Percentiles rank a stretch among this genome's conserved stretches.
Conservation (phyloP, 2,888 invertebrate species). For the Pseudanteris insignis region DNA sequence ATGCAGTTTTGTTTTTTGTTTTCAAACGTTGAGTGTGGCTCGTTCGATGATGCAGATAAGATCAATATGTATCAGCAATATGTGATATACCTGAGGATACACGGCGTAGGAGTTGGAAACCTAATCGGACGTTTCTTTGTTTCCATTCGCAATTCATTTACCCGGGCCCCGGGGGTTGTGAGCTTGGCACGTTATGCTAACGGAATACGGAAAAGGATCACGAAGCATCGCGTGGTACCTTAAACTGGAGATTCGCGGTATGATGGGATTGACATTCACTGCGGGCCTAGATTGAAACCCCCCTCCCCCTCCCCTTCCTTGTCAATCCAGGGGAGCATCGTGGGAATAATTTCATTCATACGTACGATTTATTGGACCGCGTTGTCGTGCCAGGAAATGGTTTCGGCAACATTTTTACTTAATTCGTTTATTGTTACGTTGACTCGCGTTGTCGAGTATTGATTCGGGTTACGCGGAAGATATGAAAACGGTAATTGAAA, state of each 20-base stretch:
- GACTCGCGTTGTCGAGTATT: no score
- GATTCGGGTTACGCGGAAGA: no score
- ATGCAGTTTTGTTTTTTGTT: not conserved
- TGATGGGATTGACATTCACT: slow-evolving; percentile 45
- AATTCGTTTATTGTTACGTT: no score
- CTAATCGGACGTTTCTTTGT: slow-evolving; percentile 44
- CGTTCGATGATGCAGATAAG: slow-evolving; percentile 3
- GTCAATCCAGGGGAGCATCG: no score
- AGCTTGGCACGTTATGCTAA: slow-evolving; percentile 34
- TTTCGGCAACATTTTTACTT: no score
- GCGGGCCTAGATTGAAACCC: slow-evolving; percentile 52
- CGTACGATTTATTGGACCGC: no score
- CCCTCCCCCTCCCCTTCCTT: no score
- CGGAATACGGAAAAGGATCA: slow-evolving; percentile 46
- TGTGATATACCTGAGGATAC: slow-evolving; percentile 30
- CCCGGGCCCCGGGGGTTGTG: slow-evolving; percentile 34
- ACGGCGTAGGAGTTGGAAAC: slow-evolving; percentile 24
- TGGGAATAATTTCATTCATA: no score
- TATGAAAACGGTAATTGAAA: no score
- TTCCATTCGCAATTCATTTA: slow-evolving; percentile 45
- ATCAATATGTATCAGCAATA: slow-evolving; percentile 24
- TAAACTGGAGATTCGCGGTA: slow-evolving; percentile 31
- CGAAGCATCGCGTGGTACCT: slow-evolving; percentile 42
- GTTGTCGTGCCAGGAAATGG: no score
- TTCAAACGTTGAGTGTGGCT: slow-evolving; percentile 2